Base-by-base conservation (phyloP, 2,797 vertebrate species). In the Rhinophrynus dorsalis region DNA sequence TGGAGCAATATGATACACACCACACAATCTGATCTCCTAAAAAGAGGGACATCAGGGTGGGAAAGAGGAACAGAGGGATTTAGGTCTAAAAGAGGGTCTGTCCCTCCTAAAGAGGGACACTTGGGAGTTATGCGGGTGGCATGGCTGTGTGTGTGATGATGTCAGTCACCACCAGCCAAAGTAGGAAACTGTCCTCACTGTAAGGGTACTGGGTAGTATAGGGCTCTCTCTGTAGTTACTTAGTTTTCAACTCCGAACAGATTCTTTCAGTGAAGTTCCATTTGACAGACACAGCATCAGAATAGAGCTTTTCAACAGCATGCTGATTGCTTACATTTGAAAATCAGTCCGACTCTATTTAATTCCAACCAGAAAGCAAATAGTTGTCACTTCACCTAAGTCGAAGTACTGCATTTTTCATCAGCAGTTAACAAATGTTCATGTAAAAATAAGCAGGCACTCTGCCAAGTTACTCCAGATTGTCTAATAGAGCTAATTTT, bases 391-490 rank as follows among this genome's bases (percentile, higher is more conserved):
- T 78, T 79, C 87, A 88, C 86, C 85, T 88, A 82, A 84, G 83
- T 90, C 85, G 87, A 86, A 89, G 83, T 87, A 80, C 77, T 85
- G 81, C 83, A 75, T 84, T 85, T 89, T 89, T 84, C 86, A 89
- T 87, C 85, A 83, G 84, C 85, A 83, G 82, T 81, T 88, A 90
- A 89, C 87, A 91, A 90, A 91, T 89, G 88, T 88, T 91, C 83
- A 67, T 87, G 82, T 87, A 87, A 84, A 89, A 90, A 89, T 84
- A 89, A 85, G 84, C 79, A 78, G 86, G 87, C 89, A 82, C 75
- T 68, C 78, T 86, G 89, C 89, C 86, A 89, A 68, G 73, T 63
- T 17, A 61, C 74, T 81, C 64, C 32, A 71, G 75, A 82, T 78
- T 86, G 77, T 86, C 78, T 81, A 70, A 76, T 67, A 82, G 76